Conservation (phyloP, 2,797 vertebrate genomes). For the Anabas testudineus region DNA sequence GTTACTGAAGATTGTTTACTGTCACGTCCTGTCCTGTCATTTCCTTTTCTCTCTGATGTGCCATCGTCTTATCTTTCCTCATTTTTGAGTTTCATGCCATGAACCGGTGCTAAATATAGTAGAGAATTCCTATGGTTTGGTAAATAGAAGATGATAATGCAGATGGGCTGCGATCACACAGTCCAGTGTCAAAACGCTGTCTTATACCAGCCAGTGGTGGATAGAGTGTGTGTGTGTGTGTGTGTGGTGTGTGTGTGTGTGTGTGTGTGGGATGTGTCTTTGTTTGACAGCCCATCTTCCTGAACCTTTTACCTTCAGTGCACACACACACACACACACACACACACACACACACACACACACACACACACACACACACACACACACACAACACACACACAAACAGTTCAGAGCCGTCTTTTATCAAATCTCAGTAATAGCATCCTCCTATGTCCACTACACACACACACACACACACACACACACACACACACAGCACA, state of each 20-base stretch:
- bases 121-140: constrained; percentile 8
- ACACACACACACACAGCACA: constrained; percentile 26
- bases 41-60: background rate
- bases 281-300: constrained; percentile 47
- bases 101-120: constrained; percentile 37
- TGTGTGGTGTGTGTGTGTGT: background rate
- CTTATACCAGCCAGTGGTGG: constrained; percentile 8
- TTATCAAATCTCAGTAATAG: constrained; percentile 68
- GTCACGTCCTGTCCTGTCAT: background rate
- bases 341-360: constrained; percentile 21
- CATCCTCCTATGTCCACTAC: constrained; percentile 51
- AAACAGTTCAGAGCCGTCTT: constrained; percentile 49
- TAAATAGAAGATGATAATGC: constrained; percentile 2
- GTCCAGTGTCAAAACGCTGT: constrained; percentile 15
- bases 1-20: constrained; percentile 11
- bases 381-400: constrained; percentile 5
- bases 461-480: constrained; percentile 11
- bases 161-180: constrained; percentile 3
- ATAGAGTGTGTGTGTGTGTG: constrained; percentile 13
- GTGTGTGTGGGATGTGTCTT: constrained; percentile 14
- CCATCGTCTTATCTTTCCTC: constrained; percentile 2
- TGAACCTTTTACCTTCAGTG: constrained; percentile 39
- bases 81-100: constrained; percentile 16
- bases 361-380: background rate
- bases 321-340: background rate